These are phyloP conservation scores for Rhabdomys pumilio DNA, from an alignment of 2,797 vertebrate genomes.

Conservation along the genomic window DNA sequence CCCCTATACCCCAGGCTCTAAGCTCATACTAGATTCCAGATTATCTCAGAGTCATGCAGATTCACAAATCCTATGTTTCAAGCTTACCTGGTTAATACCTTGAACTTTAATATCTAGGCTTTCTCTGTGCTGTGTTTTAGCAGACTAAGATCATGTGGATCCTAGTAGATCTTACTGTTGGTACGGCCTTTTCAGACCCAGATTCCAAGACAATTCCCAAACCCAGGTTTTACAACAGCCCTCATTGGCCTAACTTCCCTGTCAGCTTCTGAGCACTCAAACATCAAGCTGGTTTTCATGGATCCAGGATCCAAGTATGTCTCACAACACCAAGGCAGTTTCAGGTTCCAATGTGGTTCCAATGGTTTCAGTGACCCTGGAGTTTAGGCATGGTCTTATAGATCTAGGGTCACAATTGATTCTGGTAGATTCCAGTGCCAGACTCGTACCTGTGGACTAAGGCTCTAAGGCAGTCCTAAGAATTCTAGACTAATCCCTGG, in stretches of 20 bases:
- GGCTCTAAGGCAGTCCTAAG: background rate
- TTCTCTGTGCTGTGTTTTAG: background rate
- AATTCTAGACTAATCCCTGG: background rate
- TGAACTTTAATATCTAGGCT: background rate
- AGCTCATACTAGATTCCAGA: background rate
- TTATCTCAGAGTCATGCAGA: background rate
- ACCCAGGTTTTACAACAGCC: too few species aligned
- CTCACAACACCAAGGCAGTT: background rate
- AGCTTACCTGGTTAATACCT: background rate
- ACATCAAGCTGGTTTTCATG: background rate
- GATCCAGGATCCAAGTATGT: too few species aligned
- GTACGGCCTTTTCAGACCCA: background rate
- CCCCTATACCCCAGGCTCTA: accelerated
- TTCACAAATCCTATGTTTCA: background rate
- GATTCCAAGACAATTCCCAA: background rate
- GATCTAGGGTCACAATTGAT: background rate
- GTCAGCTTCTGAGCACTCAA: background rate
- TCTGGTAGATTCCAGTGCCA: background rate
- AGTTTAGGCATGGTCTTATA: background rate
- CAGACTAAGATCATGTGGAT: background rate
- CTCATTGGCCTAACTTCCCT: background rate
- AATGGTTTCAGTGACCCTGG: background rate
- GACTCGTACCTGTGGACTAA: background rate
- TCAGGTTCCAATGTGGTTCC: background rate
- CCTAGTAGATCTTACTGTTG: background rate